phyloP scores from a whole-genome alignment of 2,113 vertebrate genomes.

The Sylvilagus bachmani region DNA sequence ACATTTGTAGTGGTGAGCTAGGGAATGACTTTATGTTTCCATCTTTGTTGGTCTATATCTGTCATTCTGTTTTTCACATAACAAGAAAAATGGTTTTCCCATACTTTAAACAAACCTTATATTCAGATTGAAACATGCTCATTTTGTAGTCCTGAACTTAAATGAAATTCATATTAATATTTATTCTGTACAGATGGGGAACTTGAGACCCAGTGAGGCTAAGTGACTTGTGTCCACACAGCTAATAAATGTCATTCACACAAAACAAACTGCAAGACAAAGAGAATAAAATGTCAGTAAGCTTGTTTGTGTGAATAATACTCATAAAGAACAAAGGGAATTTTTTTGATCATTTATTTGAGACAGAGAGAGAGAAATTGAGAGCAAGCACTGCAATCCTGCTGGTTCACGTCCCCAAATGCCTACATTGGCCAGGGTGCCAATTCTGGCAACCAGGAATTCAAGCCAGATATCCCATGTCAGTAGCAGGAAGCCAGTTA shows the following conservation, averaged over 20 bases:
- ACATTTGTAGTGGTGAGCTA: no score
- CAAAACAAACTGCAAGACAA: constrained; percentile 26
- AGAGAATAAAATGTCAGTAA: constrained; percentile 28
- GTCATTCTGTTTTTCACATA: no score
- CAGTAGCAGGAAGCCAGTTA: no score
- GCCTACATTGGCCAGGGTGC: no score
- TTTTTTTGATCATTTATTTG: neutral
- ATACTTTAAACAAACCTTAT: constrained; percentile 9
- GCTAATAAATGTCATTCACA: constrained; percentile 66
- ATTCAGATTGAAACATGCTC: neutral
- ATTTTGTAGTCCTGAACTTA: constrained; percentile 26
- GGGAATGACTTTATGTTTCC: no score
- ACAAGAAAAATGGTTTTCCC: neutral
- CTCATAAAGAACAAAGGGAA: neutral
- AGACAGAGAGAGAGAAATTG: no score
- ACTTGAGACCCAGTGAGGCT: constrained; percentile 52
- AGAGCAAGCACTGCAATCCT: no score
- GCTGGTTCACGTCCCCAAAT: no score
- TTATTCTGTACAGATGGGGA: constrained; percentile 46
- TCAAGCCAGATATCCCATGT: no score
- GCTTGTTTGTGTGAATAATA: neutral
- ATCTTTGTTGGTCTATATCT: no score
- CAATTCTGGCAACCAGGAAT: no score
- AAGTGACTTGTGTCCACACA: constrained; percentile 33
- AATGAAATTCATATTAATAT: constrained; percentile 55